phyloP scores from a whole-genome alignment of 2,888 invertebrate genomes.

The Sycophila texana region DNA sequence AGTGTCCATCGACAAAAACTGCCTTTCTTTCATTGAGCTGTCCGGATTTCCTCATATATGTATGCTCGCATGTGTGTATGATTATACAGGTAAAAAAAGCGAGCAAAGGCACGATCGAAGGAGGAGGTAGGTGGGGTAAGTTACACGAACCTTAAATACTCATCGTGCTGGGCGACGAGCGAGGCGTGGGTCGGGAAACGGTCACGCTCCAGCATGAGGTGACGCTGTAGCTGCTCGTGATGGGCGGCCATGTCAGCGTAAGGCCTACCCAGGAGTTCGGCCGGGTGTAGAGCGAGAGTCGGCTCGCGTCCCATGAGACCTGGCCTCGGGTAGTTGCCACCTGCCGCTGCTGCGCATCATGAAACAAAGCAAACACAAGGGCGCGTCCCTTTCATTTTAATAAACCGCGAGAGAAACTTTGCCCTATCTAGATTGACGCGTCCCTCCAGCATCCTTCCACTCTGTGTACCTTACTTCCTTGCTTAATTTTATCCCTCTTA shows the following conservation, averaged over 20 bases:
- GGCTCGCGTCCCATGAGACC: constrained; percentile 79
- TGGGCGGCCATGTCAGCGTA: constrained; percentile 88
- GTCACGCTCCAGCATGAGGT: constrained; percentile 89
- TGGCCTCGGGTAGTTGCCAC: constrained; percentile 80
- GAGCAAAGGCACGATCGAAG: background rate
- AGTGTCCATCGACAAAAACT: constrained; percentile 3
- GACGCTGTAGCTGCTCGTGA: constrained; percentile 91
- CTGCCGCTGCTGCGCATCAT: constrained; percentile 75
- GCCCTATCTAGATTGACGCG: too few species aligned
- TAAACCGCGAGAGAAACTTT: background rate
- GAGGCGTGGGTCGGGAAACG: constrained; percentile 81
- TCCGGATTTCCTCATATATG: constrained; percentile 9
- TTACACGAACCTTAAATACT: constrained; percentile 79
- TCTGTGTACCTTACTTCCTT: too few species aligned
- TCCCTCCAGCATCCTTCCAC: too few species aligned
- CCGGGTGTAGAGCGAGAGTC: constrained; percentile 84
- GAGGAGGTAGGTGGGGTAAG: background rate
- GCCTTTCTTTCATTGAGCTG: background rate
- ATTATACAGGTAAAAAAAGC: background rate
- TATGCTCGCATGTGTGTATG: too few species aligned
- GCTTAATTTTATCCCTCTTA: too few species aligned
- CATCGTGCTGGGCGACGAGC: constrained; percentile 82
- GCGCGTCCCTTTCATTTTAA: constrained; percentile 24
- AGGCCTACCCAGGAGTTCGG: constrained; percentile 87
- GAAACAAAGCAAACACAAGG: constrained; percentile 53